These are phyloP conservation scores for Spialia ferax DNA, from an alignment of 2,888 invertebrate genomes.

Conservation along the genomic window DNA sequence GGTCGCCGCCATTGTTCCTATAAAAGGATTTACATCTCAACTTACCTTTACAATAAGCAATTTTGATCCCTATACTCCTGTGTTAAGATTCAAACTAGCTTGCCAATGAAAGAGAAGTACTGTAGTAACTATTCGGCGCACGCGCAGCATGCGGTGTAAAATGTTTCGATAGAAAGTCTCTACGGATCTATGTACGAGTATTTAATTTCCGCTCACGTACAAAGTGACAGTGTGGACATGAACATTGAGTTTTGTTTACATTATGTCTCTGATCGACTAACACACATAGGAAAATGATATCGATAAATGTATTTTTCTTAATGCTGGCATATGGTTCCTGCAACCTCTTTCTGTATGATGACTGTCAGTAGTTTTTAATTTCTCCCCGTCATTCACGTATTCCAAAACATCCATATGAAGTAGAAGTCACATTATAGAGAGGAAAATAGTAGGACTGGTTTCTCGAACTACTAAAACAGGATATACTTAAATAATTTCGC, in stretches of 20 bases:
- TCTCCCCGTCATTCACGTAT: too few relatives aligned
- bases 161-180: slow-evolving; percentile 83
- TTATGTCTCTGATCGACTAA: slow-evolving; percentile 18
- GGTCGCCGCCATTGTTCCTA: slow-evolving; percentile 64
- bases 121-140: slow-evolving; percentile 68
- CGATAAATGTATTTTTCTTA: too few relatives aligned
- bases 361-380: too few relatives aligned
- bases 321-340: too few relatives aligned
- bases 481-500: too few relatives aligned
- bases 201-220: slow-evolving; percentile 55
- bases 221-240: slow-evolving; percentile 49
- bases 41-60: not conserved
- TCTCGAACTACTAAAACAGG: too few relatives aligned
- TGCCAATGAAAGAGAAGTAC: not conserved
- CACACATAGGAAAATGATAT: slow-evolving; percentile 12
- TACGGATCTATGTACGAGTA: slow-evolving; percentile 50
- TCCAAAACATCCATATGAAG: too few relatives aligned
- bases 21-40: slow-evolving; percentile 13
- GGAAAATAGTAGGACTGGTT: too few relatives aligned
- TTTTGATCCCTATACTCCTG: not conserved
- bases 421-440: too few relatives aligned
- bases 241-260: slow-evolving; percentile 34
- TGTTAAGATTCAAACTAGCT: not conserved
- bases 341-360: too few relatives aligned
- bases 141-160: slow-evolving; percentile 65